phyloP scores from a whole-genome alignment of 2,888 invertebrate genomes.

The Lepidonotus clava region DNA sequence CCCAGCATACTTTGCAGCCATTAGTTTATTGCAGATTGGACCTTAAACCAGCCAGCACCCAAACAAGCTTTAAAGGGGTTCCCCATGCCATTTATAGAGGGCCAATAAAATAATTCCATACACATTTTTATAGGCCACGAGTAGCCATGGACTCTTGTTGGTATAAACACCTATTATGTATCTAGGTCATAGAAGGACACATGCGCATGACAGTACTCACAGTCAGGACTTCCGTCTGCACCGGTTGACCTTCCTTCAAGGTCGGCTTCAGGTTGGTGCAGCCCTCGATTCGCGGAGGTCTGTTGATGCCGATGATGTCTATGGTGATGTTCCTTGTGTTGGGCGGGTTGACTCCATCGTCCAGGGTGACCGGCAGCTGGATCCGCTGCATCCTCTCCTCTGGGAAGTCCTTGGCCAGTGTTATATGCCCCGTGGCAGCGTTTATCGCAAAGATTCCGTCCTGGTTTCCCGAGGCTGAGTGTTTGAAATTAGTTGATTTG shows the following conservation, averaged over 20 bases:
- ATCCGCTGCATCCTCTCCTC: slow-evolving; percentile 86
- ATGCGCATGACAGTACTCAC: slow-evolving; percentile 60
- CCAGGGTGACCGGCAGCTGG: slow-evolving; percentile 96
- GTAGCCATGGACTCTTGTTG: too few relatives aligned
- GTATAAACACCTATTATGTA: too few relatives aligned
- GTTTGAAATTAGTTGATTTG: too few relatives aligned
- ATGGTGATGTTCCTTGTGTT: slow-evolving; percentile 36
- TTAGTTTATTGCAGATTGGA: too few relatives aligned
- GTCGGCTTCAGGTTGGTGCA: neutral
- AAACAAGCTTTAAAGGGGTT: too few relatives aligned
- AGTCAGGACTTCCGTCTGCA: slow-evolving; percentile 52
- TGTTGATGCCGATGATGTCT: slow-evolving; percentile 62
- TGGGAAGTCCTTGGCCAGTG: slow-evolving; percentile 68
- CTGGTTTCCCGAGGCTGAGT: too few relatives aligned
- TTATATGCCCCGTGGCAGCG: slow-evolving; percentile 76
- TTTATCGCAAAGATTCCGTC: slow-evolving; percentile 73
- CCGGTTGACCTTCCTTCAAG: slow-evolving; percentile 53
- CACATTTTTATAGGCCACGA: too few relatives aligned
- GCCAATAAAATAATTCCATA: too few relatives aligned
- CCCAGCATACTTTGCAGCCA: too few relatives aligned
- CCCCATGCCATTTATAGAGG: too few relatives aligned
- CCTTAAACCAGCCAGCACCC: too few relatives aligned
- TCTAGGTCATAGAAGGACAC: too few relatives aligned
- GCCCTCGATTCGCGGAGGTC: slow-evolving; percentile 62
- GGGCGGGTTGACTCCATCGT: slow-evolving; percentile 92